Conservation (phyloP, 2,888 invertebrate genomes). For the Archips crataeganus region DNA sequence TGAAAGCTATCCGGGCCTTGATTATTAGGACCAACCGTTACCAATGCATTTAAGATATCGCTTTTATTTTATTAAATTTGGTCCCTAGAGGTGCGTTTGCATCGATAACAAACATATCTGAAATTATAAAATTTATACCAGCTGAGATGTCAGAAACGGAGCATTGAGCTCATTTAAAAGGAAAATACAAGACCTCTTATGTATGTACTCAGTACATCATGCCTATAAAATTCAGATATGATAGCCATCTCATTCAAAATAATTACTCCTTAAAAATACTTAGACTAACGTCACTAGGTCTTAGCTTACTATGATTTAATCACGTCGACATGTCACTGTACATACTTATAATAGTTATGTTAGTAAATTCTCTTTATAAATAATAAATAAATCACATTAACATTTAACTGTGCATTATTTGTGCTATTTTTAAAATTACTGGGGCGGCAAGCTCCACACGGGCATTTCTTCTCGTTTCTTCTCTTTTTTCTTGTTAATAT, state of each 20-base stretch:
- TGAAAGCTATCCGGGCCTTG: too few relatives aligned
- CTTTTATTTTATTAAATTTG: conserved; percentile 8
- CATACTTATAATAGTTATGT: conserved; percentile 14
- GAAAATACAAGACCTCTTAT: background rate
- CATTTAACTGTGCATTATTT: conserved; percentile 37
- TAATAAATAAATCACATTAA: conserved; percentile 40
- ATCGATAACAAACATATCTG: background rate
- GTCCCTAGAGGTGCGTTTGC: conserved; percentile 13
- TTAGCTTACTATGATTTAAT: conserved; percentile 25
- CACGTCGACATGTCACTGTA: conserved; percentile 7
- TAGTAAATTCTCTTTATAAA: conserved; percentile 40
- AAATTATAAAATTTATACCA: background rate
- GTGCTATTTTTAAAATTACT: conserved; percentile 56
- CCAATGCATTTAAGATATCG: conserved; percentile 1
- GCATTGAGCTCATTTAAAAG: background rate
- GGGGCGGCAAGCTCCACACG: conserved; percentile 74
- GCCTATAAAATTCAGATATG: background rate
- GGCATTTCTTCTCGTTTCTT: conserved; percentile 75
- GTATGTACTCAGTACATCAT: background rate
- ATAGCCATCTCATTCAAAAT: conserved; percentile 11
- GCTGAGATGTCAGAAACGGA: background rate
- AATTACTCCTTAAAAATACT: conserved; percentile 4
- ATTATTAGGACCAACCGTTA: background rate
- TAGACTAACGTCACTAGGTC: conserved; percentile 35
- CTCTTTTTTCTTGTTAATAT: conserved; percentile 69